Base-by-base conservation (phyloP, 2,888 invertebrate species). In the Apamea sordens region DNA sequence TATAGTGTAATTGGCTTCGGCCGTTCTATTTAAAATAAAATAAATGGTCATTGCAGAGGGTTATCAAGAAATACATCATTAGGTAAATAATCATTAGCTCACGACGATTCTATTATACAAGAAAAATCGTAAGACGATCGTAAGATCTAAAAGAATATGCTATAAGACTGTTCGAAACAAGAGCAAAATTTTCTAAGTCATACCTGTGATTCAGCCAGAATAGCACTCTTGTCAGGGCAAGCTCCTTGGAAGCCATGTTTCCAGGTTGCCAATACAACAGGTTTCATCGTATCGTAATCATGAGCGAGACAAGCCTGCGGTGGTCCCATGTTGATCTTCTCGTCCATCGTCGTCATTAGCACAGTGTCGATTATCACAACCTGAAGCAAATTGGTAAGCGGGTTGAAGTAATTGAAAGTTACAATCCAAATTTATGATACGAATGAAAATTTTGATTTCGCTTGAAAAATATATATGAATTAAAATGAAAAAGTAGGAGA, bases 201-300 rank as follows among this genome's bases (percentile, higher is more conserved):
- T 92, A 97, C 97, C 97, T 99, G 99, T 4, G 99, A 99, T 92
- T 99, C 99, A 0, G 98, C 98, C 74, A 99, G 96, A 82, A 99
- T 98, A 24, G 99, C 98, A 91, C 98, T 99, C 92, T 98, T 98
- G 91, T 99, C 99, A 0, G 99, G 98, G 92, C 99, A 99, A n/a
- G 99, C 98, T 4, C 99, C 99, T 93, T 99, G 99, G 96, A 99
- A 99, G 76, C 99, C 99, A 91, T 99, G 99, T 91, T 99, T 99
- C 99, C 99, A 99, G 0, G 99, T 99, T 41, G 99, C 99, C 83
- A 99, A 96, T 1, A 99, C 99, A 0, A 99, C 99, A 0, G 99
- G 99, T 93, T 99, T 99, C 99, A 99, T 99, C 36, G 98, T 96
- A 92, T 99, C 99, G 94, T 99, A 99, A 95, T 99, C 98, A 93